Evolutionary conservation across 2,113 vertebrate genomes (phyloP).

Genomic region (Nycticebus coucang): DNA sequence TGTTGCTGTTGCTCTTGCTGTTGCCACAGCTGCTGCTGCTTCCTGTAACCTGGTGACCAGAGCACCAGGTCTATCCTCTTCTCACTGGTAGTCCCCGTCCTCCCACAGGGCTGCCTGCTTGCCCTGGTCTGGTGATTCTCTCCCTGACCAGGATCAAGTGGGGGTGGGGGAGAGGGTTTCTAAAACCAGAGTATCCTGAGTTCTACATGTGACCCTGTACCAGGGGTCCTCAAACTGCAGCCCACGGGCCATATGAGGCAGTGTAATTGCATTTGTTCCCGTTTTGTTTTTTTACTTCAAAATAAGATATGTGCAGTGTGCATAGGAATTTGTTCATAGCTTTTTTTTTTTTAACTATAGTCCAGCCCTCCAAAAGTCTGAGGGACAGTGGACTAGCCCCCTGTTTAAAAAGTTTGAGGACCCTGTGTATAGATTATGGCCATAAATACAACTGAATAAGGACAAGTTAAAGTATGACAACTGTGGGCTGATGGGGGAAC

Average conservation of each 20-base stretch:
- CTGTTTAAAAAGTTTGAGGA: too few relatives aligned
- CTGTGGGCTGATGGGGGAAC: background rate
- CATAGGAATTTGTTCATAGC: too few relatives aligned
- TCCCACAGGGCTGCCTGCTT: background rate
- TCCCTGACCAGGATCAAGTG: background rate
- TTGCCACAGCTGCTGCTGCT: slow-evolving; percentile 6
- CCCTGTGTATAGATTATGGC: background rate
- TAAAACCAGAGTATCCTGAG: background rate
- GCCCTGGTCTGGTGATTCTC: background rate
- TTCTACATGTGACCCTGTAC: background rate
- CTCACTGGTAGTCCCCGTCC: background rate
- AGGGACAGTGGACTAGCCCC: too few relatives aligned
- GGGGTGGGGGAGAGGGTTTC: background rate
- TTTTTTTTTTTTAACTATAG: too few relatives aligned
- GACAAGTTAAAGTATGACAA: background rate
- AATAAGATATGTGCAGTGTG: too few relatives aligned
- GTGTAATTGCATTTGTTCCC: too few relatives aligned
- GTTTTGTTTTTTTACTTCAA: too few relatives aligned
- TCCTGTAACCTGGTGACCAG: slow-evolving; percentile 50
- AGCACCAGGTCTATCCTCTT: background rate
- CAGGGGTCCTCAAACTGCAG: too few relatives aligned
- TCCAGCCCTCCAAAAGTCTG: too few relatives aligned
- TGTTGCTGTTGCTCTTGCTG: background rate
- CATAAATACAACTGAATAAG: background rate
- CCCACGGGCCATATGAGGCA: too few relatives aligned